Conservation (phyloP, 2,113 vertebrate species). For the Phrynosoma platyrhinos region DNA sequence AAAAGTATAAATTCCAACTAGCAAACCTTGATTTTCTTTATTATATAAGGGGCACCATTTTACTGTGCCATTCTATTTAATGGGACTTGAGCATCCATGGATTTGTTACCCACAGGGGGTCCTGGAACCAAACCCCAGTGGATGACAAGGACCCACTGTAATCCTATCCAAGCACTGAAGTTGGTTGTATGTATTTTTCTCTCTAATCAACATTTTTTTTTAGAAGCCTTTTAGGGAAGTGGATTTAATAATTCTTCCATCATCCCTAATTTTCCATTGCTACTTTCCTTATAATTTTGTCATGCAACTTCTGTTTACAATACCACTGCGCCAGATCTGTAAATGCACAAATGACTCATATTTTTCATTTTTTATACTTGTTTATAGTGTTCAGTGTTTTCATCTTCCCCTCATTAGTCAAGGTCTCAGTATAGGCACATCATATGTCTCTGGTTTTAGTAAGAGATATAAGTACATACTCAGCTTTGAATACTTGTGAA, state of each 20-base stretch:
- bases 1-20: no score
- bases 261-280: neutral
- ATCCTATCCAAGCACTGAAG: no score
- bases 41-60: no score
- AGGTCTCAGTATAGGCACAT: neutral
- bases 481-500: neutral
- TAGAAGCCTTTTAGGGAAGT: neutral
- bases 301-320: neutral
- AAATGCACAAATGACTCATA: neutral
- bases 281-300: neutral
- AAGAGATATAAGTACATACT: neutral
- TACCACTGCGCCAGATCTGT: neutral
- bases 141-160: no score
- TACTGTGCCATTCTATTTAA: no score
- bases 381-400: neutral
- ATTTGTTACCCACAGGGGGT: no score
- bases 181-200: neutral
- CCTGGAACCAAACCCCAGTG: no score
- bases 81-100: no score
- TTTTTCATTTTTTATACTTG: neutral
- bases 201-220: neutral
- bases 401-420: neutral
- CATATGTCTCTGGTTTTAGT: neutral
- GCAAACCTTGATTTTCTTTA: no score
- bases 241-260: neutral